Evolutionary conservation across 2,888 invertebrate genomes (phyloP).

Genomic region (Drosophila neotestacea): DNA sequence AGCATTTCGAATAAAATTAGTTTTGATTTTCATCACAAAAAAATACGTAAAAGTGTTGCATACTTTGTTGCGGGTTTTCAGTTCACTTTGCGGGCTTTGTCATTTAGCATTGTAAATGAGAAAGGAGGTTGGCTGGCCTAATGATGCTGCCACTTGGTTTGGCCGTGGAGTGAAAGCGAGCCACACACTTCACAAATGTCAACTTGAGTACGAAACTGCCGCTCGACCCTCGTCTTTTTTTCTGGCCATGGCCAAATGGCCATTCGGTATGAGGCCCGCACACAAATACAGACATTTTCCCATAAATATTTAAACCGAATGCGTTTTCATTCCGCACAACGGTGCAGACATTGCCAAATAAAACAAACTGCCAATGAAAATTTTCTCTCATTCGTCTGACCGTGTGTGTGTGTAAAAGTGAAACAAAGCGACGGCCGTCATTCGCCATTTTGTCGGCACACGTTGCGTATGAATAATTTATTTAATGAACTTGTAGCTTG

Average conservation of each 20-base stretch:
- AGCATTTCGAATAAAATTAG: slow-evolving; percentile 59
- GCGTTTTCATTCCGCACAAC: slow-evolving; percentile 81
- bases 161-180: slow-evolving; percentile 25
- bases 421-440: slow-evolving; percentile 70
- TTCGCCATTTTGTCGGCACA: slow-evolving; percentile 79
- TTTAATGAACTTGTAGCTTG: slow-evolving; percentile 81
- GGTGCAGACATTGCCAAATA: slow-evolving; percentile 66
- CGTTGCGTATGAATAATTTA: slow-evolving; percentile 83
- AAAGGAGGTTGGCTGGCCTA: slow-evolving; percentile 1
- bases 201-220: slow-evolving; percentile 51
- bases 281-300: slow-evolving; percentile 81
- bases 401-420: slow-evolving; percentile 54
- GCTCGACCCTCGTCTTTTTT: slow-evolving; percentile 19
- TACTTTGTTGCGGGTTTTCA: slow-evolving; percentile 51
- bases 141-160: slow-evolving; percentile 32
- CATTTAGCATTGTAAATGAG: slow-evolving; percentile 67
- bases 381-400: slow-evolving; percentile 27
- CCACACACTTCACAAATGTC: slow-evolving; percentile 53
- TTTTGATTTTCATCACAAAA: slow-evolving; percentile 56
- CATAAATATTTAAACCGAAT: slow-evolving; percentile 83
- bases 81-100: slow-evolving; percentile 39
- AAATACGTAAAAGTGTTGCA: slow-evolving; percentile 43
- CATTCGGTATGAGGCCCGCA: slow-evolving; percentile 28
- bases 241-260: slow-evolving; percentile 7
- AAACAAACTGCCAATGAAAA: slow-evolving; percentile 70